Conservation (phyloP, 2,888 invertebrate species). For the Trilocha varians region DNA sequence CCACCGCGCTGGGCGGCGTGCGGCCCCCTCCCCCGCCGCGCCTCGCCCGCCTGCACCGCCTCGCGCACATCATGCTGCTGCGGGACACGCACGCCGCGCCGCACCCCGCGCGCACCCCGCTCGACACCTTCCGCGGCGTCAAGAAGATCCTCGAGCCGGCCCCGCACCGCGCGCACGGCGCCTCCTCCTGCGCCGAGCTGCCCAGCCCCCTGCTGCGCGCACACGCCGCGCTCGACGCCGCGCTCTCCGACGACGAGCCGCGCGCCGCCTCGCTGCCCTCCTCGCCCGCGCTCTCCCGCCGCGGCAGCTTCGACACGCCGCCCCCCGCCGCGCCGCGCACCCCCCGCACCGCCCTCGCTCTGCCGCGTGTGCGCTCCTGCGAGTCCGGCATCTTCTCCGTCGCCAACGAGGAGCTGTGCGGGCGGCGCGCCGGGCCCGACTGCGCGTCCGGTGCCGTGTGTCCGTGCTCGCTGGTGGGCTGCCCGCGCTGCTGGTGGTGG, state of each 20-base stretch:
- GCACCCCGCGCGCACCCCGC: conserved; percentile 76
- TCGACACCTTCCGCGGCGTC: conserved; percentile 85
- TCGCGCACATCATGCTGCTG: conserved; percentile 89
- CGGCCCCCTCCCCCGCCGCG: conserved; percentile 38
- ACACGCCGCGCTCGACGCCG: conserved; percentile 9
- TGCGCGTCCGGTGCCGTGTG: conserved; percentile 47
- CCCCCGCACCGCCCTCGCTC: conserved; percentile 38
- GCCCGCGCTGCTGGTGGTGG: conserved; percentile 62
- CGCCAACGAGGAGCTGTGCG: conserved; percentile 82
- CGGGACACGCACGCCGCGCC: conserved; percentile 87
- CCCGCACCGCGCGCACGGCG: conserved; percentile 56
- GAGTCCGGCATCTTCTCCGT: conserved; percentile 93
- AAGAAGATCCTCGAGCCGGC: conserved; percentile 84
- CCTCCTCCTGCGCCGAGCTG: conserved; percentile 85
- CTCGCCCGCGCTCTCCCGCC: conserved; percentile 43
- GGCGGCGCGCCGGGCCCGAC: conserved; percentile 37
- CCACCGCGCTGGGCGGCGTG: conserved; percentile 25
- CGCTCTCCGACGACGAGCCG: conserved; percentile 31
- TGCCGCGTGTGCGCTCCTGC: conserved; percentile 82
- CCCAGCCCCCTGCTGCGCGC: conserved; percentile 76
- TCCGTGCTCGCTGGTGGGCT: conserved; percentile 57
- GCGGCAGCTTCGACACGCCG: conserved; percentile 31
- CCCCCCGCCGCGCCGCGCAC: conserved; percentile 24
- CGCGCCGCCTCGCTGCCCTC: conserved; percentile 50
- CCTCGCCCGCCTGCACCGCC: conserved; percentile 74